phyloP scores from a whole-genome alignment of 2,113 vertebrate genomes.

The Embiotoca jacksoni region DNA sequence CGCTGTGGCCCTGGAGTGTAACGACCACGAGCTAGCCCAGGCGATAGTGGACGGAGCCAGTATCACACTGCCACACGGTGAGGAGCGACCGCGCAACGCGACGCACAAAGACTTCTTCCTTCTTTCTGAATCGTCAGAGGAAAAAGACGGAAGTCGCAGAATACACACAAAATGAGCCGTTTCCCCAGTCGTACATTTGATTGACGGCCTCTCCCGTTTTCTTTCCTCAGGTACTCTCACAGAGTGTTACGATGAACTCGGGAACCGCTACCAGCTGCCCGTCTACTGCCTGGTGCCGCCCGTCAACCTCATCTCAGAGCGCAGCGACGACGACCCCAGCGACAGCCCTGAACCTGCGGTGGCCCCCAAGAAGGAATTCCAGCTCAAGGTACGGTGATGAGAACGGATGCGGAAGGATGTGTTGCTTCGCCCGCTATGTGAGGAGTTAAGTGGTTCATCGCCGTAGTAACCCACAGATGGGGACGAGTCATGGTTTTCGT shows the following conservation, averaged over 20 bases:
- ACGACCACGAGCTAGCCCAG: slow-evolving; percentile 95
- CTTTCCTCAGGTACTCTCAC: slow-evolving; percentile 89
- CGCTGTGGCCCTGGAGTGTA: slow-evolving; percentile 92
- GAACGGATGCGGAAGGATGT: neutral
- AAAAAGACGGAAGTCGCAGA: too few species aligned
- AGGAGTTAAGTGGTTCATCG: too few species aligned
- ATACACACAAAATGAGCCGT: too few species aligned
- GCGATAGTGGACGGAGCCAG: slow-evolving; percentile 97
- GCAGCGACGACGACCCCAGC: slow-evolving; percentile 89
- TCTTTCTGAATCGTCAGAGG: too few species aligned
- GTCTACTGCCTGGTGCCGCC: slow-evolving; percentile 97
- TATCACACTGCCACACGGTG: slow-evolving; percentile 97
- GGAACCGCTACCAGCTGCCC: slow-evolving; percentile 96
- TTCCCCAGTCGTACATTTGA: too few species aligned
- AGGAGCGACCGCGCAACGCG: slow-evolving; percentile 48
- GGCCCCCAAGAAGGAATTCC: slow-evolving; percentile 90
- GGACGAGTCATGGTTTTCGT: too few species aligned
- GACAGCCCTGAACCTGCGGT: slow-evolving; percentile 87
- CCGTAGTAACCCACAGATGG: too few species aligned
- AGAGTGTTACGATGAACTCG: slow-evolving; percentile 97
- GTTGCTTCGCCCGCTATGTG: too few species aligned
- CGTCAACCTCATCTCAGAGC: slow-evolving; percentile 94
- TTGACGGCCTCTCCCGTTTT: neutral
- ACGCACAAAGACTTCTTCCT: neutral
- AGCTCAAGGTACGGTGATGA: slow-evolving; percentile 87